A percentile compares a stretch with the other conserved stretches of the same genome.
These are phyloP conservation scores for Athripsodes cinereus DNA, from an alignment of 2,888 invertebrate species.

Conservation along the genomic window DNA sequence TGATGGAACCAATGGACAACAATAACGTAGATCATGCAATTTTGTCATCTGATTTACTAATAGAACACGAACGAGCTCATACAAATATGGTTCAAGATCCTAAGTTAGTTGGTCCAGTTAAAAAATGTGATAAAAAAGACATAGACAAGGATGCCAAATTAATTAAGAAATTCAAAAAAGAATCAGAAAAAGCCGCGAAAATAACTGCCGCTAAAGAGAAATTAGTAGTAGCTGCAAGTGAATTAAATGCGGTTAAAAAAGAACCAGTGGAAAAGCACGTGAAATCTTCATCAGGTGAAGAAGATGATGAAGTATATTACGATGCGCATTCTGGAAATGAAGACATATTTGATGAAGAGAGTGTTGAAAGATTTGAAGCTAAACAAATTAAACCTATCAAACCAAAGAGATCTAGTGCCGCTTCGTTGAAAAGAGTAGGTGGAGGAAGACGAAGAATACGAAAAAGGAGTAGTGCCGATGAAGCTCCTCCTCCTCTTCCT, in stretches of 20 bases:
- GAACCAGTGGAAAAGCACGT: not conserved
- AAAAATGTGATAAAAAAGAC: slow-evolving; percentile 9
- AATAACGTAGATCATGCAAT: slow-evolving; percentile 37
- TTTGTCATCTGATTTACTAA: slow-evolving; percentile 40
- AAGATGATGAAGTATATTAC: slow-evolving; percentile 20
- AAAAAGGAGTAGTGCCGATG: slow-evolving; percentile 18
- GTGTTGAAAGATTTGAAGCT: not conserved
- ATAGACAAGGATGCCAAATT: not conserved
- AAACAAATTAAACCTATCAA: not conserved
- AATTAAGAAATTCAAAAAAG: slow-evolving; percentile 2
- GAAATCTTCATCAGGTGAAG: slow-evolving; percentile 5
- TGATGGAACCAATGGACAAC: slow-evolving; percentile 35
- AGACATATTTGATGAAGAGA: slow-evolving; percentile 3
- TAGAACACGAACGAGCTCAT: slow-evolving; percentile 43
- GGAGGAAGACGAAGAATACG: slow-evolving; percentile 17
- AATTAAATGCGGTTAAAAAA: not conserved
- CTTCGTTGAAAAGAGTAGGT: slow-evolving; percentile 20
- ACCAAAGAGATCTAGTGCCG: slow-evolving; percentile 13
- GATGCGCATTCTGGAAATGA: slow-evolving; percentile 17
- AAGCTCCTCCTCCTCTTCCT: slow-evolving; percentile 19
- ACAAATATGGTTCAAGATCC: slow-evolving; percentile 31
- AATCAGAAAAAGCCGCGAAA: not conserved
- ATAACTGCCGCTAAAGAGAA: not conserved
- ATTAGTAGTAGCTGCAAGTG: no score
- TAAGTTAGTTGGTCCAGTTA: not conserved